These are phyloP conservation scores for Epirrita christyi DNA, from an alignment of 2,888 invertebrate species.

Conservation along the genomic window DNA sequence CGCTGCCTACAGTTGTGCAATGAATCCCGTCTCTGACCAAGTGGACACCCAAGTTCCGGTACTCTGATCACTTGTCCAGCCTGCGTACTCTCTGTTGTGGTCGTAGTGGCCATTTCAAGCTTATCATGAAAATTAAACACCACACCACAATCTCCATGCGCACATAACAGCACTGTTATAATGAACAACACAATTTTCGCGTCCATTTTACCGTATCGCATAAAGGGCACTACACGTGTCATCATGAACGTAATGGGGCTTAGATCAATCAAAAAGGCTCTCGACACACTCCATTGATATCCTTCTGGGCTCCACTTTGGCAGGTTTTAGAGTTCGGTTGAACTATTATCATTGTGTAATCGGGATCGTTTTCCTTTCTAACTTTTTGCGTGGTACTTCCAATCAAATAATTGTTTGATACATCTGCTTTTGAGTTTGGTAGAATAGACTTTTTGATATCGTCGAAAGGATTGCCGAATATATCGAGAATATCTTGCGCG, in stretches of 20 bases:
- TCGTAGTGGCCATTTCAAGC: constrained; percentile 47
- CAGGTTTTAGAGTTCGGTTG: constrained; percentile 61
- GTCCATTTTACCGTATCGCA: constrained; percentile 59
- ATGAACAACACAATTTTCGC: constrained; percentile 54
- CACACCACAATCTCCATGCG: constrained; percentile 40
- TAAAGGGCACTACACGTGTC: constrained; percentile 47
- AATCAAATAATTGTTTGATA: constrained; percentile 12
- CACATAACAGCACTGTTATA: constrained; percentile 45
- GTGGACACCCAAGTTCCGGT: constrained; percentile 58
- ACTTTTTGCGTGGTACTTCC: constrained; percentile 28
- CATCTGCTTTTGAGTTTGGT: constrained; percentile 1
- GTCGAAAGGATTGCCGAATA: constrained; percentile 70
- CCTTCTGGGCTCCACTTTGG: constrained; percentile 50
- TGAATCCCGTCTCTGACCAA: constrained; percentile 57
- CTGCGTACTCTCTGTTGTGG: constrained; percentile 40
- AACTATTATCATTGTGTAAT: constrained; percentile 62
- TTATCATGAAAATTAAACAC: constrained; percentile 62
- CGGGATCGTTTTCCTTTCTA: constrained; percentile 25
- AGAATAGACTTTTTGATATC: constrained; percentile 53
- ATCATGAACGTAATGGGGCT: constrained; percentile 25
- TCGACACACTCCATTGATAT: constrained; percentile 67
- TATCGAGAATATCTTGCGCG: constrained; percentile 55
- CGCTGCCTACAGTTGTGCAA: constrained; percentile 57
- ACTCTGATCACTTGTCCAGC: constrained; percentile 65
- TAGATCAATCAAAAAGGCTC: constrained; percentile 64